Conservation (phyloP, 2,888 invertebrate species). For the Pseudococcus viburni region DNA sequence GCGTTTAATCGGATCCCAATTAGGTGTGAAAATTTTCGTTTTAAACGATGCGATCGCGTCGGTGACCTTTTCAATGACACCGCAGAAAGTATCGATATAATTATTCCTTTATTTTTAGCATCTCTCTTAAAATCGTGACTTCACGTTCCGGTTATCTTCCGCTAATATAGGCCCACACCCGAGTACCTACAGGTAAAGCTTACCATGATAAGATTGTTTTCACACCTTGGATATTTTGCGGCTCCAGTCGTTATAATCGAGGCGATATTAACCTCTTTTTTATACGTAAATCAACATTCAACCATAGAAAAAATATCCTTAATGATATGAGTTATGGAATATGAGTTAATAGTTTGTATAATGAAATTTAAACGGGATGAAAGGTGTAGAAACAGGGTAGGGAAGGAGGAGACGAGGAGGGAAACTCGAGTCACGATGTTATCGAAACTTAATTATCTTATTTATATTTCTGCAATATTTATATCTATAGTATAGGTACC, state of each 20-base stretch:
- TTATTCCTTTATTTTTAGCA: slow-evolving; percentile 24
- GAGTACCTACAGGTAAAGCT: neutral
- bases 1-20: slow-evolving; percentile 23
- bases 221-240: neutral
- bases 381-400: neutral
- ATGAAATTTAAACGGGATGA: neutral
- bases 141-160: slow-evolving; percentile 44
- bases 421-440: slow-evolving; percentile 15
- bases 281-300: neutral
- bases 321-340: slow-evolving; percentile 1
- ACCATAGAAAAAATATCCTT: neutral
- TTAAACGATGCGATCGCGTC: neutral
- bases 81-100: slow-evolving; percentile 37
- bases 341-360: neutral
- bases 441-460: slow-evolving; percentile 38
- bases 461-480: slow-evolving; percentile 13
- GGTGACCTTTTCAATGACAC: slow-evolving; percentile 37
- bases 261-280: slow-evolving; percentile 1
- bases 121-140: slow-evolving; percentile 13
- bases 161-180: slow-evolving; percentile 20
- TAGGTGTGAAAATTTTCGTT: slow-evolving; percentile 29
- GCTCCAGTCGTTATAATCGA: neutral
- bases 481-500: neutral
- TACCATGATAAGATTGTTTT: neutral
- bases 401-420: neutral